Base-by-base conservation (phyloP, 1,140 invertebrate species). In the Panagrolaimus sp. region DNA sequence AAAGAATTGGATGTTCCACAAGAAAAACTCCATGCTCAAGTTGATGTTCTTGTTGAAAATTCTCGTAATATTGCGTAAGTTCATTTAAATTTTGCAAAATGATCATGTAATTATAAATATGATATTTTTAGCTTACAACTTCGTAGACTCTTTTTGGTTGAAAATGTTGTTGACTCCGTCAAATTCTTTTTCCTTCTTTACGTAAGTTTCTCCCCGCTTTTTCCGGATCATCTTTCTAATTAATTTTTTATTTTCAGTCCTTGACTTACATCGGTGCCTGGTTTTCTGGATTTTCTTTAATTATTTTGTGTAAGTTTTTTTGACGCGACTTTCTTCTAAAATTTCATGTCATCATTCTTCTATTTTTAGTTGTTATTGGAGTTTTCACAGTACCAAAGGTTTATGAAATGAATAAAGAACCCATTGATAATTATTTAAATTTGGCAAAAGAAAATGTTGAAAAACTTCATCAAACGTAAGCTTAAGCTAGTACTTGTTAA, bases 321-420 rank as follows among this genome's bases (percentile, higher is more conserved):
- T 20, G 31, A 48, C 66, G 14, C 42, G 2, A 14, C 3, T 9
- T 9, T 53, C n/a, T n/a, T n/a, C n/a, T n/a, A n/a, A n/a, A n/a
- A n/a, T n/a, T n/a, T 27, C n/a, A 20, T 48, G n/a, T 42, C 0
- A 16, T 31, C 25, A 25, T 9, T 14, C 14, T 78, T n/a, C n/a
- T n/a, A n/a, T n/a, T 87, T 88, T 44, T 85, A 95, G 92, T 89
- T 78, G 91, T 93, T 83, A 88, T 97, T 74, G 90, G 89, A 70
- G 86, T 96, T 72, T 98, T 98, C 87, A 91, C 93, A 71, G 86
- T 97, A 84, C 95, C 95, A 27, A 97, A 96, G 87, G 89, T 96
- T 27, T 97, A 98, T 84, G 93, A 97, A 87, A 91, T 92, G 85
- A 96, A 98, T 88, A 92, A 97, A 87, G 88, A 90, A 79, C 92